These are phyloP conservation scores for Toxotes chatareus DNA, from an alignment of 2,113 vertebrate genomes.

Conservation along the genomic window DNA sequence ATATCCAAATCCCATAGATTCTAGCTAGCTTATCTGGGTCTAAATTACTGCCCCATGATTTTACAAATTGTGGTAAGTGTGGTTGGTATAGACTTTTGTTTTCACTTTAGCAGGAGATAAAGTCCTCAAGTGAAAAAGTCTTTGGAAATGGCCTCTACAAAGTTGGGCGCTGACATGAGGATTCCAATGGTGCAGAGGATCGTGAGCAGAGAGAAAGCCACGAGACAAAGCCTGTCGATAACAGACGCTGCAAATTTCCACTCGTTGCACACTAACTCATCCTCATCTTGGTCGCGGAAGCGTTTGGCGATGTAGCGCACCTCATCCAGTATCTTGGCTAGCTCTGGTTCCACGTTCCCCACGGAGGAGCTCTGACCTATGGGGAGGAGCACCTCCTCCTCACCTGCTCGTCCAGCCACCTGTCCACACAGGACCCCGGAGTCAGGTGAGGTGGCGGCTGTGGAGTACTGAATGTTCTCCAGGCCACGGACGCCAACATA, in stretches of 20 bases:
- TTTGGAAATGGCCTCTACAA: conserved; percentile 94
- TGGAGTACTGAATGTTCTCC: conserved; percentile 87
- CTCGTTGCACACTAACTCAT: conserved; percentile 88
- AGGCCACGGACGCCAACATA: conserved; percentile 90
- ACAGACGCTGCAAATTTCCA: conserved; percentile 97
- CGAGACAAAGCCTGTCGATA: conserved; percentile 95
- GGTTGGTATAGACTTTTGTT: background rate
- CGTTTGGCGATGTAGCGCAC: conserved; percentile 92
- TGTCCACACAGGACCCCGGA: conserved; percentile 89
- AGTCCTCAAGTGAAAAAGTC: conserved; percentile 89
- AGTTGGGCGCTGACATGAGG: conserved; percentile 96
- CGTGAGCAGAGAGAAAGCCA: conserved; percentile 94
- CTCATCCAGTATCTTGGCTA: conserved; percentile 93
- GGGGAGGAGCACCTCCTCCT: conserved; percentile 89
- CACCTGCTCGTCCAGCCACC: conserved; percentile 83
- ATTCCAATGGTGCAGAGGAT: conserved; percentile 96
- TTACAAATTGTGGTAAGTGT: conserved; percentile 18
- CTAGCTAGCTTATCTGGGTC: background rate
- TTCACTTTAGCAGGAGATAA: background rate
- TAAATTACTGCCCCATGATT: background rate
- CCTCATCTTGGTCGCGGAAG: conserved; percentile 92
- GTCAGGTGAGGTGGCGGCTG: conserved; percentile 88
- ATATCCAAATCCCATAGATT: background rate
- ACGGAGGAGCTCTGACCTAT: conserved; percentile 72
- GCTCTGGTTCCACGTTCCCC: conserved; percentile 84